Evolutionary conservation across 2,113 vertebrate species (phyloP).

Genomic region (Desmodus rotundus): DNA sequence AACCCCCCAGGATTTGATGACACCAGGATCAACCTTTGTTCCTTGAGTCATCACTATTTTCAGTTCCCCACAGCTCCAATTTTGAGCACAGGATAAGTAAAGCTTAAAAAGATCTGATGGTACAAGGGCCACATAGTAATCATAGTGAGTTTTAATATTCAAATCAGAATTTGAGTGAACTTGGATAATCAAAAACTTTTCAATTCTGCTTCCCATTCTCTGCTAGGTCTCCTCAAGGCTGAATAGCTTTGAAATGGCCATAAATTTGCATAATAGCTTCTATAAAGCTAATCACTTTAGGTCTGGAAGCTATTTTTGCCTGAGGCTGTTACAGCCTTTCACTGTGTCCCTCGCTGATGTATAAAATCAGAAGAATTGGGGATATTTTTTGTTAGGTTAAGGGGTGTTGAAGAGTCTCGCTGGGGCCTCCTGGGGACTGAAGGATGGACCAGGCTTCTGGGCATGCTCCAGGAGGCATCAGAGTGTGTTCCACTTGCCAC

Average conservation of each 20-base stretch:
- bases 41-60: neutral
- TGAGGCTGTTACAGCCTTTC: neutral
- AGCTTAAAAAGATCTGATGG: neutral
- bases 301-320: conserved; percentile 29
- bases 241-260: conserved; percentile 31
- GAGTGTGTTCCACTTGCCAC: neutral
- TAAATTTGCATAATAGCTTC: conserved; percentile 19
- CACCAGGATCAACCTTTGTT: neutral
- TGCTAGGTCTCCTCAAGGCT: conserved; percentile 12
- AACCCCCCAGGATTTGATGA: neutral
- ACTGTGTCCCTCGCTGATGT: neutral
- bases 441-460: neutral
- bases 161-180: conserved; percentile 8
- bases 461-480: neutral
- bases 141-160: neutral
- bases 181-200: conserved; percentile 18
- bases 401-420: neutral
- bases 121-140: neutral
- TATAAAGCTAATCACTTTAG: conserved; percentile 37
- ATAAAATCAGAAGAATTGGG: neutral
- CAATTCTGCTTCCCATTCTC: neutral
- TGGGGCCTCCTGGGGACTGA: neutral
- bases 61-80: neutral
- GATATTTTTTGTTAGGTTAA: neutral
- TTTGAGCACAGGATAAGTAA: neutral